Percentiles rank a stretch among this genome's conserved stretches.
Conservation (phyloP, 2,888 invertebrate species). For the Drosophila buzzatii region DNA sequence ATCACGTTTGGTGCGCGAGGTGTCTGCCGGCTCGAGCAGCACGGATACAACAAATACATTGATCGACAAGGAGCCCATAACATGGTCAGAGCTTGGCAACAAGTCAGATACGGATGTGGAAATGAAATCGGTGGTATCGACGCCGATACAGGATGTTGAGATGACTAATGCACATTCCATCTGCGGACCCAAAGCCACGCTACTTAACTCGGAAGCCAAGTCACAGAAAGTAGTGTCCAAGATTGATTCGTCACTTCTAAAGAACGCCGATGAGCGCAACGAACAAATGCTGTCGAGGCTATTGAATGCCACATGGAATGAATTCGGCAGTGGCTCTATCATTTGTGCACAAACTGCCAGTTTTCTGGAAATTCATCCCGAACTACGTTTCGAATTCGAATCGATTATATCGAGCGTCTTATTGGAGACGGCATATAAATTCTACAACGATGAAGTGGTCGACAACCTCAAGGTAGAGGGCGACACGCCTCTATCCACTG, state of each 20-base stretch:
- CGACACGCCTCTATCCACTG: slow-evolving; percentile 3
- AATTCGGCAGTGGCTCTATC: slow-evolving; percentile 87
- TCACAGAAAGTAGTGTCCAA: not conserved
- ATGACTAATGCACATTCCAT: slow-evolving; percentile 81
- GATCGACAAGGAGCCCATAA: slow-evolving; percentile 31
- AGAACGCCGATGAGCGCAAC: slow-evolving; percentile 84
- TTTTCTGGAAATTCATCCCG: slow-evolving; percentile 86
- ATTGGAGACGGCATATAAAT: slow-evolving; percentile 83
- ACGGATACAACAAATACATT: slow-evolving; percentile 30
- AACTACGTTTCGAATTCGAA: slow-evolving; percentile 82
- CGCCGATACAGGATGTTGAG: slow-evolving; percentile 86
- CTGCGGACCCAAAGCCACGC: slow-evolving; percentile 7
- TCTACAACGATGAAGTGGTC: slow-evolving; percentile 83
- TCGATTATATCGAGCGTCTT: slow-evolving; percentile 89
- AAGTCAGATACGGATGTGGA: slow-evolving; percentile 81
- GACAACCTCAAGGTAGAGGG: slow-evolving; percentile 38
- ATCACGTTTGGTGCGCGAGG: slow-evolving; percentile 81
- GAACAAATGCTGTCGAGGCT: slow-evolving; percentile 89
- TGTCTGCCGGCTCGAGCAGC: slow-evolving; percentile 39
- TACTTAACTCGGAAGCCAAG: slow-evolving; percentile 2
- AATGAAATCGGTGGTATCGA: slow-evolving; percentile 74
- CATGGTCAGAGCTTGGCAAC: slow-evolving; percentile 42
- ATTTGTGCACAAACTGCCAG: slow-evolving; percentile 87
- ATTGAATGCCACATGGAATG: slow-evolving; percentile 90
- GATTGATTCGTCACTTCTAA: slow-evolving; percentile 19